Conservation (phyloP, 2,888 invertebrate species). For the Spicauda simplicius region DNA sequence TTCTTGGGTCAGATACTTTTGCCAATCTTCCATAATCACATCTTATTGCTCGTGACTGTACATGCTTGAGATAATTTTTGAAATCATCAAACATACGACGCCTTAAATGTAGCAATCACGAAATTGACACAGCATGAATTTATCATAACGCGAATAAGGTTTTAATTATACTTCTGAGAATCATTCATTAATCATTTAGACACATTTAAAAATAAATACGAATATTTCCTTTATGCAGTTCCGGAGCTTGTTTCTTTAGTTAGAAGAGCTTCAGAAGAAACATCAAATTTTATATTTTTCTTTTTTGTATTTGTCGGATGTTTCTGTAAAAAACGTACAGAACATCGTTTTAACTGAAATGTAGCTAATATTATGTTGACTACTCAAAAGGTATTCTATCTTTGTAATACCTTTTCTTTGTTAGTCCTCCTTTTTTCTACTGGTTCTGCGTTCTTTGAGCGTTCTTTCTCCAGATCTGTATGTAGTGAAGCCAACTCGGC, state of each 20-base stretch:
- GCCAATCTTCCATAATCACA: no score
- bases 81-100: no score
- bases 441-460: slow-evolving; percentile 86
- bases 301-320: slow-evolving; percentile 64
- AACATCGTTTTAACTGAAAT: background rate
- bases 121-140: background rate
- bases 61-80: no score
- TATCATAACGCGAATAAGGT: slow-evolving; percentile 31
- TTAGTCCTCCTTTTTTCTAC: slow-evolving; percentile 64
- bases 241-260: slow-evolving; percentile 65
- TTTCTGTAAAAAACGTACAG: slow-evolving; percentile 61
- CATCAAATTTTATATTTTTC: slow-evolving; percentile 78
- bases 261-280: slow-evolving; percentile 68
- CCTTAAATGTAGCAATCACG: background rate
- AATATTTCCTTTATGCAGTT: slow-evolving; percentile 41
- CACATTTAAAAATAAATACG: slow-evolving; percentile 19
- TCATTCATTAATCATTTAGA: slow-evolving; percentile 16
- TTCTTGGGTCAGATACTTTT: no score
- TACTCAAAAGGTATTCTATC: background rate
- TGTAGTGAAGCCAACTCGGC: slow-evolving; percentile 88
- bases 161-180: slow-evolving; percentile 27
- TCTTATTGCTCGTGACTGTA: no score
- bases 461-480: slow-evolving; percentile 90
- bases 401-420: slow-evolving; percentile 65
- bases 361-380: background rate